phyloP scores from a whole-genome alignment of 1,140 invertebrate species.

The Tigriopus japonicus region DNA sequence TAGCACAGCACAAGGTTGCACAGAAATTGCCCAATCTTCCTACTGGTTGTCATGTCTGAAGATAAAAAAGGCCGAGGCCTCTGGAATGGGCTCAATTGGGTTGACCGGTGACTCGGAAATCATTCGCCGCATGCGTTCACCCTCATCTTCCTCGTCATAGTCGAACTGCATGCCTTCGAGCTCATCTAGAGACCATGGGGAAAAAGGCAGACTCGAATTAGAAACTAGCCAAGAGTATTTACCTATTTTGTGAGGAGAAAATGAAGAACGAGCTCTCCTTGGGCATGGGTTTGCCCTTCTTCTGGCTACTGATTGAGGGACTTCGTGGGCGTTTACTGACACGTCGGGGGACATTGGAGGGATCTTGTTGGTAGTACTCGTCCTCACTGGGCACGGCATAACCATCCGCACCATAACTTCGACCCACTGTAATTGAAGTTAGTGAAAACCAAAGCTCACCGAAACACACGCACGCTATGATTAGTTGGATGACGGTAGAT shows the following conservation, averaged over 20 bases:
- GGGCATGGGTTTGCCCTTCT: conserved; percentile 42
- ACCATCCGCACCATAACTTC: background rate
- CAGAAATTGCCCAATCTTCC: conserved; percentile 17
- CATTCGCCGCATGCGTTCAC: background rate
- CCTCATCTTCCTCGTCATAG: conserved; percentile 10
- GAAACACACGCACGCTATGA: background rate
- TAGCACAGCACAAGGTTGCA: no score
- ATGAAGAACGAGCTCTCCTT: conserved; percentile 42
- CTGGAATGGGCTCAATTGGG: conserved; percentile 81
- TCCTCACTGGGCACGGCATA: conserved; percentile 20
- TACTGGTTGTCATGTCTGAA: conserved; percentile 86
- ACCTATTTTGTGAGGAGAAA: conserved; percentile 30
- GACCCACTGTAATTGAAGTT: conserved; percentile 1
- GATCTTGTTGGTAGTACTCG: conserved; percentile 24
- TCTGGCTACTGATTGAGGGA: conserved; percentile 19
- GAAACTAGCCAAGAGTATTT: conserved; percentile 15
- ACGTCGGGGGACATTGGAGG: conserved; percentile 58
- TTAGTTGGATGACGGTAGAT: conserved; percentile 19
- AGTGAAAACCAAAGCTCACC: background rate
- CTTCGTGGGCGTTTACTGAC: conserved; percentile 27
- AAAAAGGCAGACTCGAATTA: background rate
- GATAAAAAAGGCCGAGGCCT: conserved; percentile 84
- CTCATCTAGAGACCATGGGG: background rate
- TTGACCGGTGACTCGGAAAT: conserved; percentile 38
- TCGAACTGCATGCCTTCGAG: background rate